Percentiles rank a stretch among this genome's conserved stretches.
Conservation (phyloP, 2,888 invertebrate species). For the Leptinotarsa juncta region DNA sequence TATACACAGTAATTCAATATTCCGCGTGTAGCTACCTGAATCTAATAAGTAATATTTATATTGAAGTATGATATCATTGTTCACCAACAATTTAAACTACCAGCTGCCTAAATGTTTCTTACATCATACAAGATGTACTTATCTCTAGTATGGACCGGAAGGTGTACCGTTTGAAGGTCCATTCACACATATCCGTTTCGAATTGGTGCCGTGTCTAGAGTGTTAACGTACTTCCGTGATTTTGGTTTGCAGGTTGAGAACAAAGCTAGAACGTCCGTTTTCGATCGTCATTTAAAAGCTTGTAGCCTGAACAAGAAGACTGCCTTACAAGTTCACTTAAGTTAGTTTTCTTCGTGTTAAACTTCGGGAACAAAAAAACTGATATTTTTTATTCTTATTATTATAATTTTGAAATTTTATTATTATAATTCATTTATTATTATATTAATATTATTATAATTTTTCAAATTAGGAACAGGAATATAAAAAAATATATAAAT, state of each 20-base stretch:
- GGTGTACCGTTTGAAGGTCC: not conserved
- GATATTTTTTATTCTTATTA: no score
- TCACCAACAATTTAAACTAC: not conserved
- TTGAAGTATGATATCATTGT: constrained; percentile 4
- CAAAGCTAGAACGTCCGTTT: no score
- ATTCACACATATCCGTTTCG: not conserved
- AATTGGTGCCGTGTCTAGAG: not conserved
- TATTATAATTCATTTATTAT: no score
- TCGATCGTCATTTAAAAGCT: no score
- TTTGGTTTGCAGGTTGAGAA: not conserved
- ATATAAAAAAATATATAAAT: no score
- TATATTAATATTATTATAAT: no score
- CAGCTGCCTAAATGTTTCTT: not conserved
- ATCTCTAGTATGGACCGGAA: not conserved
- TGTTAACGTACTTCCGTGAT: not conserved
- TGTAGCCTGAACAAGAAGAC: no score
- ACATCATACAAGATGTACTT: constrained; percentile 8
- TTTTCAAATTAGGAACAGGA: no score
- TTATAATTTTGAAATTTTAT: no score
- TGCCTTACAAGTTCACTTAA: no score
- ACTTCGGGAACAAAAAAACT: no score
- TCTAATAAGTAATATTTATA: not conserved
- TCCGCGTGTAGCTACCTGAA: not conserved
- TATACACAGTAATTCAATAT: constrained; percentile 10
- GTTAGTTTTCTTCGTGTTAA: no score